A percentile compares a stretch with the other conserved stretches of the same genome.
These are phyloP conservation scores for Thripadectes ignobilis DNA, from an alignment of 2,797 vertebrate genomes.

Conservation along the genomic window DNA sequence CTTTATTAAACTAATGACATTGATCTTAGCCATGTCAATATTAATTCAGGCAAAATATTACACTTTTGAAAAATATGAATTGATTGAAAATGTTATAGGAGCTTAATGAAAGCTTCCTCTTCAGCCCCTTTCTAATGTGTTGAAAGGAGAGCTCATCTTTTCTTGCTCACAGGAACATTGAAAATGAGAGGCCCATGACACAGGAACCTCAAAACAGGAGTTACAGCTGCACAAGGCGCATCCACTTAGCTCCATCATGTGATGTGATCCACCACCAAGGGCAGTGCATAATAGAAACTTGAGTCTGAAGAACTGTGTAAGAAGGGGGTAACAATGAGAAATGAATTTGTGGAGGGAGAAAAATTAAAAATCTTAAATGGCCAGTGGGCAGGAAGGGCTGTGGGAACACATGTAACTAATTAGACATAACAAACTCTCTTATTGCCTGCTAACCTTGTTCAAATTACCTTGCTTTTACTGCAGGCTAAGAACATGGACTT, in stretches of 20 bases:
- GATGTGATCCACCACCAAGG: fast-evolving
- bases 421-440: background rate
- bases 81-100: background rate
- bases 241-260: background rate
- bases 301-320: background rate
- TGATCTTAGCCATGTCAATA: background rate
- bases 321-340: background rate
- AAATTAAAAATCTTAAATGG: background rate
- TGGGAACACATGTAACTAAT: background rate
- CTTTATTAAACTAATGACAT: slow-evolving; percentile 33
- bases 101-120: background rate
- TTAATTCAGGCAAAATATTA: background rate
- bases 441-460: background rate
- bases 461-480: background rate
- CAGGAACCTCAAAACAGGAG: background rate
- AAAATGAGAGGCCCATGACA: background rate
- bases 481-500: background rate
- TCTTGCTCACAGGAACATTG: background rate
- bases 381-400: background rate
- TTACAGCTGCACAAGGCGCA: background rate
- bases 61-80: background rate
- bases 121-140: background rate
- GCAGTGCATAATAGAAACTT: background rate
- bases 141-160: background rate
- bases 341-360: background rate